Evolutionary conservation across 2,888 invertebrate genomes (phyloP).

Genomic region (Drosophila testacea): DNA sequence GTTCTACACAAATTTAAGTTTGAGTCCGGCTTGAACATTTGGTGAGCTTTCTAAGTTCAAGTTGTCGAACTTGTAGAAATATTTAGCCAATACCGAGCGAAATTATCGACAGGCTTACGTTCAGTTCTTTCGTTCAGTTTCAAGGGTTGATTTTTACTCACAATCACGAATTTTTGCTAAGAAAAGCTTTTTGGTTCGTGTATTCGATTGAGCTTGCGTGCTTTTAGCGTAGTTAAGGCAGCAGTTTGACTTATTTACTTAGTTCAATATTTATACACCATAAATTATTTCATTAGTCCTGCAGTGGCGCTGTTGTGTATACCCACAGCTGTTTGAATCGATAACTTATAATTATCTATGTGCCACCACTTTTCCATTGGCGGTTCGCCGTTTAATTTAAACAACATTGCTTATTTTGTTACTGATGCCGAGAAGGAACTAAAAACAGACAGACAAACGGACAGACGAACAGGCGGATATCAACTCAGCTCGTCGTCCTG

Average conservation of each 20-base stretch:
- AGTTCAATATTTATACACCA: not conserved
- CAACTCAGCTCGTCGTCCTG: no score
- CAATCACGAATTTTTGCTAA: not conserved
- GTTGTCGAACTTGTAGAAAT: not conserved
- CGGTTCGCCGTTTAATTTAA: not conserved
- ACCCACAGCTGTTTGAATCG: not conserved
- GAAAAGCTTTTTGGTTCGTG: not conserved
- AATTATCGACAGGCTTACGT: not conserved
- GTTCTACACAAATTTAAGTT: no score
- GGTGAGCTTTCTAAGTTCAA: no score
- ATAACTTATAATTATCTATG: not conserved
- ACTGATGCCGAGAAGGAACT: no score
- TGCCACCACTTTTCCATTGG: conserved; percentile 1
- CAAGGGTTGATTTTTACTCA: not conserved
- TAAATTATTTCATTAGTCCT: not conserved
- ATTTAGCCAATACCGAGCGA: not conserved
- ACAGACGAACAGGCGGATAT: no score
- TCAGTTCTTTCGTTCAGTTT: conserved; percentile 7
- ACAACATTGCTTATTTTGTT: not conserved
- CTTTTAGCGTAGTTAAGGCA: not conserved
- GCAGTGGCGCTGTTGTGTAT: not conserved
- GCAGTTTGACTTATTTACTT: not conserved
- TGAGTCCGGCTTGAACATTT: no score
- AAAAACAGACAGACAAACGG: no score
- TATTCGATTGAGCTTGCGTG: not conserved